Percentiles rank a stretch among this genome's conserved stretches.
Conservation (phyloP, 2,888 invertebrate species). For the Sinotaia quadrata region DNA sequence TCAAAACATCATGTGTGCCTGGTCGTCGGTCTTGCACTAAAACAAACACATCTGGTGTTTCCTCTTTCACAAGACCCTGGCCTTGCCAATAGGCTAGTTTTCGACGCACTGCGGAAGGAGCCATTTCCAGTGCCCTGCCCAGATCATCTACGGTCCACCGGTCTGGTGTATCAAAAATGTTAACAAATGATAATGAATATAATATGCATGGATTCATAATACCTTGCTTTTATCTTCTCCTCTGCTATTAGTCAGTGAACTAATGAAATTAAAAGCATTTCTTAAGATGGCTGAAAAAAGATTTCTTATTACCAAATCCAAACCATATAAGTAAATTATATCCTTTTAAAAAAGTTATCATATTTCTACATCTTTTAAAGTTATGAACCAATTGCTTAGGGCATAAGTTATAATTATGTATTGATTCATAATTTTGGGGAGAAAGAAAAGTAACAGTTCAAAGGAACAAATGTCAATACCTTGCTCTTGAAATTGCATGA, state of each 20-base stretch:
- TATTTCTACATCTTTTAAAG: too few relatives aligned
- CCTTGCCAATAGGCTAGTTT: conserved; percentile 95
- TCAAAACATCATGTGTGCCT: conserved; percentile 52
- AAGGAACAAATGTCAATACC: conserved; percentile 73
- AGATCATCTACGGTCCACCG: conserved; percentile 91
- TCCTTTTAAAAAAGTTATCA: too few relatives aligned
- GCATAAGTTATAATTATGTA: too few relatives aligned
- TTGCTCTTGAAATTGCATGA: conserved; percentile 92
- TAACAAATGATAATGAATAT: too few relatives aligned
- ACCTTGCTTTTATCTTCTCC: neutral
- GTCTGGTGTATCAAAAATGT: conserved; percentile 71
- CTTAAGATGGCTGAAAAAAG: too few relatives aligned
- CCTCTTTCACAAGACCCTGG: conserved; percentile 88
- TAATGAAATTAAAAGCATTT: too few relatives aligned
- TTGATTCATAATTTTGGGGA: too few relatives aligned
- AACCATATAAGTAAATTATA: too few relatives aligned
- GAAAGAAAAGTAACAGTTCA: too few relatives aligned
- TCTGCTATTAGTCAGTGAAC: too few relatives aligned
- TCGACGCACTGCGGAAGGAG: conserved; percentile 80
- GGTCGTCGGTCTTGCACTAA: conserved; percentile 71
- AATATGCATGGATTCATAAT: neutral
- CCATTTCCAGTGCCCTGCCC: conserved; percentile 88
- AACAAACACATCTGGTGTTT: conserved; percentile 80
- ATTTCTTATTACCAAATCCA: too few relatives aligned
- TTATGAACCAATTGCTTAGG: too few relatives aligned